Evolutionary conservation across 2,113 vertebrate species (phyloP).

Genomic region (Cochlearius cochlearius): DNA sequence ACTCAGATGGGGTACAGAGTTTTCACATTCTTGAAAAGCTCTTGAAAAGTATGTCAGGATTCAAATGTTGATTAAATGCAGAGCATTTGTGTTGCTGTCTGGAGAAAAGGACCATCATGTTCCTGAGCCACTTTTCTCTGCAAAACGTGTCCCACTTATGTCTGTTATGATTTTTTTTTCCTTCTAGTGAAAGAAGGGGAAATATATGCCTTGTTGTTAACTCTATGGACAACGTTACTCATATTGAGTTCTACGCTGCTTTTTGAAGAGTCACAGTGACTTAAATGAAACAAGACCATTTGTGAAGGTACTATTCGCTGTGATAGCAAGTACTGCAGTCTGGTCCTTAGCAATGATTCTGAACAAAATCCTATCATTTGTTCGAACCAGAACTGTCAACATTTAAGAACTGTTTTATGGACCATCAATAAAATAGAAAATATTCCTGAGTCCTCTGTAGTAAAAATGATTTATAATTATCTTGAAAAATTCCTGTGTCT

Average conservation of each 20-base stretch:
- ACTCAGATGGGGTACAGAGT: background rate
- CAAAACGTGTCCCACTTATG: background rate
- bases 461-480: background rate
- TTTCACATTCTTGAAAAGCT: background rate
- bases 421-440: background rate
- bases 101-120: background rate
- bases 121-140: background rate
- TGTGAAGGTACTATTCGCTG: background rate
- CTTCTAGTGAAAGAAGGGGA: background rate
- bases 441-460: background rate
- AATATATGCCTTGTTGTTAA: background rate
- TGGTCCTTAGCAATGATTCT: background rate
- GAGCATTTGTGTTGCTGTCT: background rate
- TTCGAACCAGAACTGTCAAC: background rate
- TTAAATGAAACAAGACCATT: background rate
- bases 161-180: background rate
- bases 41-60: background rate
- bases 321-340: background rate
- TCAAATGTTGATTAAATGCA: background rate
- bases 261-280: background rate
- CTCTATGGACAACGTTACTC: background rate
- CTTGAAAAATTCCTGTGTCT: background rate
- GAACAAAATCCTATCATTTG: background rate
- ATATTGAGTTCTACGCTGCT: background rate
- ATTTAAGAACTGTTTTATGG: background rate